Percentiles rank a stretch among this genome's conserved stretches.
These are phyloP conservation scores for Diaperis boleti DNA, from an alignment of 2,888 invertebrate species.

Conservation along the genomic window DNA sequence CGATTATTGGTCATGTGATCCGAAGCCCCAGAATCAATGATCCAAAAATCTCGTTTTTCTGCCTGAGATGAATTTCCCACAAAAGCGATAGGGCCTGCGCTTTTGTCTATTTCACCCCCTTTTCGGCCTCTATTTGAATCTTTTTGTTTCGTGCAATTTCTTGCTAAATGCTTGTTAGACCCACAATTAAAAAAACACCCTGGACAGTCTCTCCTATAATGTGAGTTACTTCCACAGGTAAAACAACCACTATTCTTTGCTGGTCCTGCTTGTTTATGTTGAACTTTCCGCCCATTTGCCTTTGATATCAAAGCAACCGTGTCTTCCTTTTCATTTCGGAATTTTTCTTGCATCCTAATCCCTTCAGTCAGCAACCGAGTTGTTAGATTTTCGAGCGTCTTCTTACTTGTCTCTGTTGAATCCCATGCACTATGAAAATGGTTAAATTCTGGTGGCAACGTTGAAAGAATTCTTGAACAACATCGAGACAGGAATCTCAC, in stretches of 20 bases:
- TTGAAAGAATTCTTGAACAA: neutral
- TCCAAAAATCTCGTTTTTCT: conserved; percentile 9
- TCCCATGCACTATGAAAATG: conserved; percentile 41
- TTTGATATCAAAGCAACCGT: conserved; percentile 3
- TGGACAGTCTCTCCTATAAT: conserved; percentile 40
- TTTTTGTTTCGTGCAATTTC: neutral
- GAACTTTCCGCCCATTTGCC: neutral
- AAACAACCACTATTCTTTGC: conserved; percentile 23
- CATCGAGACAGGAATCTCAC: neutral
- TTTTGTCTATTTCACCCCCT: neutral
- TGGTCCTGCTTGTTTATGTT: too few species aligned
- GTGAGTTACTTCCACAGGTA: conserved; percentile 40
- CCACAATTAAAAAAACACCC: conserved; percentile 38
- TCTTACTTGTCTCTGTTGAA: conserved; percentile 8
- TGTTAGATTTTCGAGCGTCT: conserved; percentile 27
- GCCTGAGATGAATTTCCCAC: neutral
- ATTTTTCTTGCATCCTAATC: neutral
- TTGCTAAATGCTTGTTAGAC: conserved; percentile 10
- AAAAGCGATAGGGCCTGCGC: neutral
- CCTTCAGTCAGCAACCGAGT: neutral
- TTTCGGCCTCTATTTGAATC: neutral
- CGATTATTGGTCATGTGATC: conserved; percentile 42
- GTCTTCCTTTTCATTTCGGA: neutral
- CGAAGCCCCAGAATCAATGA: conserved; percentile 42
- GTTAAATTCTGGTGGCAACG: conserved; percentile 21